A percentile compares a stretch with the other conserved stretches of the same genome.
Evolutionary conservation across 1,140 invertebrate species (phyloP).

Genomic region (Ectropis grisescens): DNA sequence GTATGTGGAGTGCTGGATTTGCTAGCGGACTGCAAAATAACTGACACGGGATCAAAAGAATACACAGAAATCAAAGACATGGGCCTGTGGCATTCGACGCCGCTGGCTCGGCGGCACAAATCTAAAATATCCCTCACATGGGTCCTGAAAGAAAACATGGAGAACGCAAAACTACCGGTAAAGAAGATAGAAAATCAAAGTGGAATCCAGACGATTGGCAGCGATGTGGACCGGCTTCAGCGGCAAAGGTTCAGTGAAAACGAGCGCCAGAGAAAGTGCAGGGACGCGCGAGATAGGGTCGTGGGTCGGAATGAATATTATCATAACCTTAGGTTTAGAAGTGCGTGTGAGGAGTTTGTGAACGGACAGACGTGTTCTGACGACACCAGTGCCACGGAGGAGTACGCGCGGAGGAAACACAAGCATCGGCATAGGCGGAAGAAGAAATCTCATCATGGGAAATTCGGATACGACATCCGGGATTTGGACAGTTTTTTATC

Average conservation of each 20-base stretch:
- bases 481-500: constrained; percentile 81
- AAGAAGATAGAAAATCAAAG: constrained; percentile 21
- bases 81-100: constrained; percentile 63
- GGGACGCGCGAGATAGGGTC: constrained; percentile 31
- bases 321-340: constrained; percentile 46
- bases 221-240: constrained; percentile 17
- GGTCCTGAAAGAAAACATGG: constrained; percentile 74
- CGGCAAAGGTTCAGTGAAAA: constrained; percentile 24
- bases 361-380: constrained; percentile 33
- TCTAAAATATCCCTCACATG: constrained; percentile 80
- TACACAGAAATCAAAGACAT: constrained; percentile 57
- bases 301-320: constrained; percentile 50
- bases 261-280: constrained; percentile 22
- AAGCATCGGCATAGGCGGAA: constrained; percentile 47
- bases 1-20: constrained; percentile 45
- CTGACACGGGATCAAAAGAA: constrained; percentile 24
- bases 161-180: constrained; percentile 42
- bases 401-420: constrained; percentile 37
- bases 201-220: constrained; percentile 16
- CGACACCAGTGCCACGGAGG: constrained; percentile 47
- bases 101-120: constrained; percentile 63
- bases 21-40: constrained; percentile 47
- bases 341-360: constrained; percentile 45
- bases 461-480: constrained; percentile 81
- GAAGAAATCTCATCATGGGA: constrained; percentile 29